Evolutionary conservation across 2,888 invertebrate genomes (phyloP).

Genomic region (Tethea ocularis): DNA sequence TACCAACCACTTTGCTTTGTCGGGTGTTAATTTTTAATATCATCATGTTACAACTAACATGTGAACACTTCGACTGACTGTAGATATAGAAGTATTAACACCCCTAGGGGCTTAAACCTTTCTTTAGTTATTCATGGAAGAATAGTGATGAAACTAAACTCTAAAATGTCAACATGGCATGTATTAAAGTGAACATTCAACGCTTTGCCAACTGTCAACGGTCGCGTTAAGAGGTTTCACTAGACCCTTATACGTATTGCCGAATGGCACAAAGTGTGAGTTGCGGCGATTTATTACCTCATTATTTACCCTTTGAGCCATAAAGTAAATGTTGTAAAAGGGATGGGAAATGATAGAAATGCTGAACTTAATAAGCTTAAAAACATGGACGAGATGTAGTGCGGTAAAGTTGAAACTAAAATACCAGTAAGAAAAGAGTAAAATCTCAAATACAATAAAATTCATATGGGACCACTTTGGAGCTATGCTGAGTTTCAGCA

Average conservation of each 20-base stretch:
- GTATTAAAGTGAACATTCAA: constrained; percentile 34
- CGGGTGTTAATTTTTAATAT: background rate
- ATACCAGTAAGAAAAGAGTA: too few relatives aligned
- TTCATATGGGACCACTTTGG: too few relatives aligned
- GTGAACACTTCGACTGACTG: background rate
- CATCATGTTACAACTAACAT: background rate
- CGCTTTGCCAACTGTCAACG: constrained; percentile 35
- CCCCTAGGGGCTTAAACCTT: background rate
- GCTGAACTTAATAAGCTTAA: too few relatives aligned
- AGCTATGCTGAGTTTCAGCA: too few relatives aligned
- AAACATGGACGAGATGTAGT: too few relatives aligned
- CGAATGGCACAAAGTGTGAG: constrained; percentile 20
- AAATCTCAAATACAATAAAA: too few relatives aligned
- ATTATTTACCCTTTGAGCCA: background rate
- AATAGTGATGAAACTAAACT: constrained; percentile 1
- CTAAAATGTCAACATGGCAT: constrained; percentile 22
- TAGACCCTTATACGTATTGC: constrained; percentile 27
- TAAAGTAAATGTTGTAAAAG: background rate
- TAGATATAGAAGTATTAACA: background rate
- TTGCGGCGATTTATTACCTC: constrained; percentile 18
- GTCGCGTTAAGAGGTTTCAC: constrained; percentile 41
- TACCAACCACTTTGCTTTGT: background rate
- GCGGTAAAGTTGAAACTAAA: too few relatives aligned
- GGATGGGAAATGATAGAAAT: background rate
- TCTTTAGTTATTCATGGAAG: background rate